Evolutionary conservation across 2,797 vertebrate genomes (phyloP), one percentile per base, ranked within the genome.

Genomic region (Enteromius viviparus): DNA sequence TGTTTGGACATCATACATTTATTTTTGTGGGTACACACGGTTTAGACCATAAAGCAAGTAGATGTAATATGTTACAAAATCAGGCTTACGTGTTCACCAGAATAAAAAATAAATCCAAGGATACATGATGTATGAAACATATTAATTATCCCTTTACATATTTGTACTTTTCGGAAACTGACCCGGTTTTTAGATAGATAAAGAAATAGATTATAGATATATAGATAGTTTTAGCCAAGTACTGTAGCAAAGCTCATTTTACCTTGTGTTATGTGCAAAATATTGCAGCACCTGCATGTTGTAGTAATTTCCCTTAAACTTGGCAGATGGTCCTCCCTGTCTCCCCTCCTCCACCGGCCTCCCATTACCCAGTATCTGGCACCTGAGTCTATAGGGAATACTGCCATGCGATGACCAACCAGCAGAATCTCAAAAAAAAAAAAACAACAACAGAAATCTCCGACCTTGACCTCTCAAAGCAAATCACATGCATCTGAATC

Each of bases 251-350:
- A 82, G 71, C 72, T 82, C 78, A 51, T 84, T 85, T 71, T 89
- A 89, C 85, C 88, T 91, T 45, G 89, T 89, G 72, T 92, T 91
- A 87, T 81, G 81, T 74, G 87, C 86, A 90, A 89, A 91, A 92
- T 90, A 93, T 88, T 91, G 90, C 87, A 88, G 90, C 91, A 93
- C 92, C 92, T 93, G 92, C 92, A 93, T 91, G 91, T 93, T 90
- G 87, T 87, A 80, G 86, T 87, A 90, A 91, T 91, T 91, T 90
- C 84, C 87, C 90, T 90, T 85, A 76, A 88, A 89, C 84, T 87
- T 80, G 87, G 89, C 93, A 95, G 93, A 94, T 94, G 93, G 93
- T 93, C 76, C 40, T 76, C 76, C 81, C 83, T 29, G 37, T 40
- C 74, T 55, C 69, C 84, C 62, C 89, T 76, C 58, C 55, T 51